These are phyloP conservation scores for Cherax destructor DNA, from an alignment of 1,140 invertebrate species.

Conservation along the genomic window DNA sequence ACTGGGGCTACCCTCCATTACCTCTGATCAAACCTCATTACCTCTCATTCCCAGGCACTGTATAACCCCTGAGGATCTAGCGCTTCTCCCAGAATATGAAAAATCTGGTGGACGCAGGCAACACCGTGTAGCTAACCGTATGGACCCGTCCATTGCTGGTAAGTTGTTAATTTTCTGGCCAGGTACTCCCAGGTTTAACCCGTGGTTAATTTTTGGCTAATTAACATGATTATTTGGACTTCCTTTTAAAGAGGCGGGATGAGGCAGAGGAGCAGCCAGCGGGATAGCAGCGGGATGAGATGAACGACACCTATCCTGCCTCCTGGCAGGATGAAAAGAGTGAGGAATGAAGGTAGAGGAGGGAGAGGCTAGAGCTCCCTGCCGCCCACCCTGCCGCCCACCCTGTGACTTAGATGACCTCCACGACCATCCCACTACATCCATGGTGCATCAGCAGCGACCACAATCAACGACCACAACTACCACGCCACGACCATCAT, in stretches of 20 bases:
- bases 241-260: neutral
- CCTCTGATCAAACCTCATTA: no score
- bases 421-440: neutral
- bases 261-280: neutral
- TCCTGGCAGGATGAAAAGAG: neutral
- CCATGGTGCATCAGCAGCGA: neutral
- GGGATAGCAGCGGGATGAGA: neutral
- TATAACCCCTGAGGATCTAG: no score
- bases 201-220: slow-evolving; percentile 13
- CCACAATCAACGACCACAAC: neutral
- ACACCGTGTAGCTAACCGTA: neutral
- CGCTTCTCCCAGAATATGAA: neutral
- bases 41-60: no score
- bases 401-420: neutral
- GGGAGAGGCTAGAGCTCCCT: neutral
- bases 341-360: neutral
- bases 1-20: no score
- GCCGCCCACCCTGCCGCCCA: neutral
- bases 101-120: neutral
- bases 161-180: neutral
- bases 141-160: neutral
- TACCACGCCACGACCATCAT: neutral
- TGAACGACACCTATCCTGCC: neutral
- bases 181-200: neutral
- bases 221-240: slow-evolving; percentile 18